A percentile compares a stretch with the other conserved stretches of the same genome.
These are phyloP conservation scores for Spatulosminthurus flaviceps DNA, from an alignment of 2,888 invertebrate genomes.

Conservation along the genomic window DNA sequence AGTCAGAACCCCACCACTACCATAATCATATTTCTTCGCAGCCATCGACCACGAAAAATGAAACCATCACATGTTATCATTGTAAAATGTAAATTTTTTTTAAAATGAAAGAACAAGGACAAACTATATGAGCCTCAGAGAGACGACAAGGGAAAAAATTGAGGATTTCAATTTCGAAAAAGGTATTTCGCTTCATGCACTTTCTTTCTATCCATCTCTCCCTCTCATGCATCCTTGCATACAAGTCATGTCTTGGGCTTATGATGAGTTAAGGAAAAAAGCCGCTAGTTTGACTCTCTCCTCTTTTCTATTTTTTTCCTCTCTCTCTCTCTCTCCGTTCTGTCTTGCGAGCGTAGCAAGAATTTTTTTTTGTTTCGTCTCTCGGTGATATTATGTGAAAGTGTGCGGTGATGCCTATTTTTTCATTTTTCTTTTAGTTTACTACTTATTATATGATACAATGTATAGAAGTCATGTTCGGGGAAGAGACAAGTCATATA, in stretches of 20 bases:
- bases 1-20: neutral
- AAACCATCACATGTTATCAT: neutral
- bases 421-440: slow-evolving; percentile 41
- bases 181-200: slow-evolving; percentile 18
- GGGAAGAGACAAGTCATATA: slow-evolving; percentile 22
- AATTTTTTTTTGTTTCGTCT: neutral
- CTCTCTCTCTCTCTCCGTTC: slow-evolving; percentile 7
- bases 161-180: slow-evolving; percentile 4
- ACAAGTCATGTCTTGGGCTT: neutral
- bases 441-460: slow-evolving; percentile 40
- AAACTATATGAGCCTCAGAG: neutral
- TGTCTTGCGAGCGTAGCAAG: neutral
- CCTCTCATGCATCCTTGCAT: neutral
- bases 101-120: slow-evolving; percentile 24
- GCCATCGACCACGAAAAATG: neutral
- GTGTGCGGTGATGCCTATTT: slow-evolving; percentile 37
- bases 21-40: slow-evolving; percentile 4
- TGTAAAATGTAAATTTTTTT: slow-evolving; percentile 32
- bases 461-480: slow-evolving; percentile 5
- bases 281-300: slow-evolving; percentile 25
- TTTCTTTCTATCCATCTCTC: slow-evolving; percentile 8
- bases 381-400: slow-evolving; percentile 36
- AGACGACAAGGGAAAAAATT: neutral
- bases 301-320: too few species aligned
- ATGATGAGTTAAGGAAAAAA: slow-evolving; percentile 38